Evolutionary conservation across 2,888 invertebrate genomes (phyloP).

Genomic region (Craniophora ligustri): DNA sequence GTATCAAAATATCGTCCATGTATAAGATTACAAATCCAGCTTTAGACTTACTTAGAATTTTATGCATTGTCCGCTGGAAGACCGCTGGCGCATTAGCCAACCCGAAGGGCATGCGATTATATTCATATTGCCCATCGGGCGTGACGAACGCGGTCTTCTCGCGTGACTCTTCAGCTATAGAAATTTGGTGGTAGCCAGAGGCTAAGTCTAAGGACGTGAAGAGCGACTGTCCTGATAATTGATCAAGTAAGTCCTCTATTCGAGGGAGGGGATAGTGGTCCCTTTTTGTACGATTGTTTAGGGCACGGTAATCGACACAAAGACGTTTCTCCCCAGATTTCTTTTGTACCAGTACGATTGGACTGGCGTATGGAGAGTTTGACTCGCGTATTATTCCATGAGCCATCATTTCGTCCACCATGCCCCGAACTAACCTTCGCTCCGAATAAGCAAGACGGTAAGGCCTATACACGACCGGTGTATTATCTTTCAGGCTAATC

Average conservation of each 20-base stretch:
- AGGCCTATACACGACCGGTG: neutral
- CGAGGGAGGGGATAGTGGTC: neutral
- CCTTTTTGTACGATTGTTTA: neutral
- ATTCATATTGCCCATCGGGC: slow-evolving; percentile 1
- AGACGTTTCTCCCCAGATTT: slow-evolving; percentile 4
- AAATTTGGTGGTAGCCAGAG: neutral
- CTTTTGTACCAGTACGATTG: slow-evolving; percentile 2
- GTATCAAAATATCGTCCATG: neutral
- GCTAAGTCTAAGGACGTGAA: neutral
- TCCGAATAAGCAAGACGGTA: neutral
- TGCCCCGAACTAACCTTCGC: neutral
- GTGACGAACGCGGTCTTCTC: neutral
- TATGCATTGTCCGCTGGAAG: slow-evolving; percentile 4
- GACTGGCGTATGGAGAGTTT: neutral
- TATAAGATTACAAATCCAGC: neutral
- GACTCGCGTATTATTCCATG: neutral
- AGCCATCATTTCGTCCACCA: neutral
- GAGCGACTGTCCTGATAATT: neutral
- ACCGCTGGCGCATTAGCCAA: slow-evolving; percentile 4
- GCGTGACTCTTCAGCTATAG: neutral
- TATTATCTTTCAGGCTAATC: neutral
- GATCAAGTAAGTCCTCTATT: neutral
- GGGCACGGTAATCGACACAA: neutral
- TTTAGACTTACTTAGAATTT: neutral
- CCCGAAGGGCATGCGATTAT: slow-evolving; percentile 2